Percentiles rank a stretch among this genome's conserved stretches.
These are phyloP conservation scores for Mormyrus proboscirostris DNA, from an alignment of 2,797 vertebrate species.

Conservation along the genomic window DNA sequence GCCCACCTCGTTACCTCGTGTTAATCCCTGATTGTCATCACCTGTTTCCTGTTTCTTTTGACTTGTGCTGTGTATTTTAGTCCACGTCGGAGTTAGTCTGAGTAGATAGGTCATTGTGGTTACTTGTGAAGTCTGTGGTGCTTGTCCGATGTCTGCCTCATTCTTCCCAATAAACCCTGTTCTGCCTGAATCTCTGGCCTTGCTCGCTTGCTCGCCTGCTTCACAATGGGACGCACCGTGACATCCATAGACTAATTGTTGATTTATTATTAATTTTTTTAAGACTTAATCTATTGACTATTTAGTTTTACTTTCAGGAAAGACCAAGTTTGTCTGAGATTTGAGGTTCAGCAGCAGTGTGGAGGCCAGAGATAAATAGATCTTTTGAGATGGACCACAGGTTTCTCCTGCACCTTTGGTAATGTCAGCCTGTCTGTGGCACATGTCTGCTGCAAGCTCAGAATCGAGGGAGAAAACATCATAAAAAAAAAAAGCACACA, in stretches of 20 bases:
- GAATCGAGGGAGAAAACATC: background rate
- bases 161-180: too few relatives aligned
- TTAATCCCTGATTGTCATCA: too few relatives aligned
- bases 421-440: slow-evolving; percentile 1
- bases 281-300: slow-evolving; percentile 30
- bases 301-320: background rate
- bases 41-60: too few relatives aligned
- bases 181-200: too few relatives aligned
- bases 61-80: too few relatives aligned
- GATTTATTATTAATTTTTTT: background rate
- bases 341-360: slow-evolving; percentile 6
- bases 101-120: too few relatives aligned
- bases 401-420: background rate
- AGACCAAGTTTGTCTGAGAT: slow-evolving; percentile 20
- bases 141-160: too few relatives aligned
- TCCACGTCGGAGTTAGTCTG: too few relatives aligned
- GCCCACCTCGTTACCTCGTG: too few relatives aligned
- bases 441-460: background rate
- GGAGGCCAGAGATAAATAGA: background rate
- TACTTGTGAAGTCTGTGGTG: too few relatives aligned
- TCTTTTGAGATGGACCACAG: background rate
- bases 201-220: too few relatives aligned
- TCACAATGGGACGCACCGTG: too few relatives aligned
- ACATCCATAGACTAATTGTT: background rate
- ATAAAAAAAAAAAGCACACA: background rate